Conservation (phyloP, 2,797 vertebrate genomes). For the Tapirus indicus region DNA sequence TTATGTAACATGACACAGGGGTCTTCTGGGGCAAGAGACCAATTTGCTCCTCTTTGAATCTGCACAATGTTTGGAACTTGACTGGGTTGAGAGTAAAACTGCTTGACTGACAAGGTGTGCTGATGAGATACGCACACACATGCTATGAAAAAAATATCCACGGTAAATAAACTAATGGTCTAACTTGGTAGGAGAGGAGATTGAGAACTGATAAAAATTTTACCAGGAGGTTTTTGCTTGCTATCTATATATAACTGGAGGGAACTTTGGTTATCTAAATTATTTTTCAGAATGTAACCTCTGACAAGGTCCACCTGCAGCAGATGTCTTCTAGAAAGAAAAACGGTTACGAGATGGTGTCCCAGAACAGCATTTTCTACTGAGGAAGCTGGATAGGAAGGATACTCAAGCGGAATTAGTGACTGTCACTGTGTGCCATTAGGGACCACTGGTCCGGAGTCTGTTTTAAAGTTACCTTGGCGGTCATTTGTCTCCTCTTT, state of each 20-base stretch:
- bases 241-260: neutral
- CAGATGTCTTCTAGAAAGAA: neutral
- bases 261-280: neutral
- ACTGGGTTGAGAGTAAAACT: neutral
- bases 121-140: neutral
- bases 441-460: neutral
- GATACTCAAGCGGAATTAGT: neutral
- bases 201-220: neutral
- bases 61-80: neutral
- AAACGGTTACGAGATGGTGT: accelerated
- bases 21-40: neutral
- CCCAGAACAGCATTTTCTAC: neutral
- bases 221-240: neutral
- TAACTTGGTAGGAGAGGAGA: neutral
- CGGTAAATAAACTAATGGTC: neutral
- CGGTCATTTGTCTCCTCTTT: neutral
- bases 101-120: neutral
- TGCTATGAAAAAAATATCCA: neutral
- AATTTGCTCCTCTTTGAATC: neutral
- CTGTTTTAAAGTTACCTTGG: neutral
- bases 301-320: neutral
- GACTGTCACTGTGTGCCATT: accelerated
- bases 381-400: no score
- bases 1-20: neutral
- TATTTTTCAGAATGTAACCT: neutral